Evolutionary conservation across 2,888 invertebrate species (phyloP), one percentile per base, ranked within the genome.

Genomic region (Osedax frankpressi): DNA sequence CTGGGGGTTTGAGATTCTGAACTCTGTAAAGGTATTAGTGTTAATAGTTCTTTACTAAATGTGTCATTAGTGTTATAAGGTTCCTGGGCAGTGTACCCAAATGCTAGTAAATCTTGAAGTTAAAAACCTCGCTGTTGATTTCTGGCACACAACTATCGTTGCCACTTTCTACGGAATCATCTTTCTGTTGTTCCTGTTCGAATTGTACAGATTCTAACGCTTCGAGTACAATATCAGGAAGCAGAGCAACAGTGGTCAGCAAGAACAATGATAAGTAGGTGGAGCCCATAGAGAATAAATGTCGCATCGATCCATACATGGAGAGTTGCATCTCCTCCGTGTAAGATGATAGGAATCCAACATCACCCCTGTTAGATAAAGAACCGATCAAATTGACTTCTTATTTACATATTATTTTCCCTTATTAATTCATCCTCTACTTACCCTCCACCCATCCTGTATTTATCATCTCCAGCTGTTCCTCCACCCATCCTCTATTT

Each of bases 191-290:
- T 62, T 69, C 30, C 44, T 24, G 65, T 28, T 74, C 63, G 25
- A 73, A 73, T n/a, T 30, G 73, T 26, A 70, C 71, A 59, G 74
- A 69, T 25, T 73, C 70, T 75, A 76, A 73, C 1, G 76, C 76
- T 60, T 80, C 75, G 6, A 79, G 71, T 3, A 82, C 28, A 60
- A 83, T 71, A 75, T 84, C 84, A 1, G 83, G 83, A 11, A 83
- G 72, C 1, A 83, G 77, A 3, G 82, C 80, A 0, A 80, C 73
- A 14, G 80, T 72, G 0, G 79, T 76, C 26, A 83, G 75, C 27
- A 82, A 65, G 1, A 83, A 26, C 28, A 81, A 76, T 6, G 78
- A 74, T 2, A 83, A 75, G 82, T 82, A 83, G n/a, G 80, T 76
- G 0, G 77, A 76, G 1, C 72, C 75, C 62, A 78, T 77, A 30